Conservation (phyloP, 2,797 vertebrate genomes). For the Malacoctenus gilli region DNA sequence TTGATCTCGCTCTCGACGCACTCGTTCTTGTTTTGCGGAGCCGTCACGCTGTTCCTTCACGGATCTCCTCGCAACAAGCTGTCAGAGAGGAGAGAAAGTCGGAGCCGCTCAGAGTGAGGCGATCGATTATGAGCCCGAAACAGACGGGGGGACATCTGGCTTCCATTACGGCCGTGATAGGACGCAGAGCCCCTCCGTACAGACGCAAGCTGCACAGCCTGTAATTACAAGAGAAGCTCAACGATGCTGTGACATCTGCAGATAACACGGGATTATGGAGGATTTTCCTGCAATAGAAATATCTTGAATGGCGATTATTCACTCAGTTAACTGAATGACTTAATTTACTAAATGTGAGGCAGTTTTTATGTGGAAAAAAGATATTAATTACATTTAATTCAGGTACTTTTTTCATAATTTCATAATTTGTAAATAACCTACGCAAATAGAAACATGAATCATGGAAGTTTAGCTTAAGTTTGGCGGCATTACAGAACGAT, state of each 20-base stretch:
- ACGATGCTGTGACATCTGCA: constrained; percentile 83
- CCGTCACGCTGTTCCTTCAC: constrained; percentile 79
- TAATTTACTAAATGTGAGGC: too few species aligned
- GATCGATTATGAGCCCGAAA: constrained; percentile 90
- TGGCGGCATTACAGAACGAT: too few species aligned
- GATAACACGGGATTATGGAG: constrained; percentile 82
- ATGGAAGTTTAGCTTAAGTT: too few species aligned
- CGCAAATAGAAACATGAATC: too few species aligned
- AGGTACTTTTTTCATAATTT: too few species aligned
- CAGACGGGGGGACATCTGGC: constrained; percentile 88
- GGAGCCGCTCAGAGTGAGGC: constrained; percentile 58
- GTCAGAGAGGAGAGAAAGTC: constrained; percentile 72
- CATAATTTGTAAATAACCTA: too few species aligned
- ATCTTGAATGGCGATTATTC: constrained; percentile 34
- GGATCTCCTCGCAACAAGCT: constrained; percentile 87
- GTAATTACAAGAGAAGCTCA: constrained; percentile 85
- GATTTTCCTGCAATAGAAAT: constrained; percentile 70
- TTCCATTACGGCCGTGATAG: constrained; percentile 85
- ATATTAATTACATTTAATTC: too few species aligned
- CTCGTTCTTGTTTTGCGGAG: constrained; percentile 67
- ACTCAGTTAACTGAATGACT: constrained; percentile 32
- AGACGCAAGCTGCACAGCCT: constrained; percentile 87
- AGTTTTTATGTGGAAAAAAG: too few species aligned
- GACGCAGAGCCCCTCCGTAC: constrained; percentile 79
- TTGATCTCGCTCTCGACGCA: constrained; percentile 84